Evolutionary conservation across 2,797 vertebrate genomes (phyloP), one percentile per base, ranked within the genome.

Genomic region (Aplochiton taeniatus): DNA sequence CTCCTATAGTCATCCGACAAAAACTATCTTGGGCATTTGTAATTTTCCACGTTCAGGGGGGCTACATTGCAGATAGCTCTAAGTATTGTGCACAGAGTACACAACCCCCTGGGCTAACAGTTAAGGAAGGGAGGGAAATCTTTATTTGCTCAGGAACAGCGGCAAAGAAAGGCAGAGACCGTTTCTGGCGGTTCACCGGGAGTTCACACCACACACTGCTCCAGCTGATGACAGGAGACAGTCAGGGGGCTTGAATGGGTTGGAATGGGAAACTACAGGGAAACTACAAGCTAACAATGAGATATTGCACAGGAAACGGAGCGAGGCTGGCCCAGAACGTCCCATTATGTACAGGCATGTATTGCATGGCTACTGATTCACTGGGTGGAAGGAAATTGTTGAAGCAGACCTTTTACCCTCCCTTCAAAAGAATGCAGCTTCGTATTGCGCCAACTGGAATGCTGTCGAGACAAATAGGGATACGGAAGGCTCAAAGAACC

Each of bases 341-440:
- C 19, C 41, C 43, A 50, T 52, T 20, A 63, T 72, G 58, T 57
- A 44, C 48, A 59, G 52, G 57, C 59, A 67, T 54, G 4, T 60
- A 70, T 59, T 65, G 61, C 10, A 9, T 65, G 64, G 79, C 73
- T 77, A 86, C 76, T 84, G 77, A 87, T 71, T 82, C 74, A 85
- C 83, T 69, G 58, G 47, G 59, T 11, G 43, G 61, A 80, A 72
- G 57, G 70, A 68, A 88, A 86, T 84, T 72, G 83, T 4, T 45
- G 44, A 57, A 69, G 56, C 69, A 11, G 11, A 55, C 80, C 53
- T 58, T 17, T 50, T 41, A 19, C 58, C 14, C 0, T 45, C 51
- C 18, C 19, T 6, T 61, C 47, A 50, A 19, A 80, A 72, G 63
- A 82, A 83, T 68, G 47, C 70, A 76, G 74, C 31, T 31, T 31